Evolutionary conservation across 2,113 vertebrate genomes (phyloP).

Genomic region (Vicugna pacos): DNA sequence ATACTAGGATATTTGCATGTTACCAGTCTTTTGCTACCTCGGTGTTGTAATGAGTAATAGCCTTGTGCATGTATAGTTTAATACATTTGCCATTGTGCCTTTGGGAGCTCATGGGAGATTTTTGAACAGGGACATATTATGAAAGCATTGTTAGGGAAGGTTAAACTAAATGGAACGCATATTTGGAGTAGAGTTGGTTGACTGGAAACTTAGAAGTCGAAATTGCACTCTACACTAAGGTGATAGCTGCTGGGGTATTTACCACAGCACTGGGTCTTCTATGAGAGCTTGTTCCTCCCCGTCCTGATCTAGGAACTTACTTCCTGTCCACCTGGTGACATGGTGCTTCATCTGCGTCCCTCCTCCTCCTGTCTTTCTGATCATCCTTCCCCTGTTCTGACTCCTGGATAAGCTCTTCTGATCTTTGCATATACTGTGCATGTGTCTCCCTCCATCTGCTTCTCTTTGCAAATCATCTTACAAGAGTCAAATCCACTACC

Average conservation of each 20-base stretch:
- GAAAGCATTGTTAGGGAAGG: not conserved
- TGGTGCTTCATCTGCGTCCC: not conserved
- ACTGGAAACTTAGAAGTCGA: not conserved
- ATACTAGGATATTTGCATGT: not conserved
- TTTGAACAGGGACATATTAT: not conserved
- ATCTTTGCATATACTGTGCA: not conserved
- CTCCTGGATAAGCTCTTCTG: not conserved
- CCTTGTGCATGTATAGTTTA: conserved; percentile 11
- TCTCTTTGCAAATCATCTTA: conserved; percentile 23
- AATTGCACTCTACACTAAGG: not conserved
- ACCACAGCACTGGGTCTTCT: not conserved
- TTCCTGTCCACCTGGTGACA: not conserved
- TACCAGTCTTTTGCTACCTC: not conserved
- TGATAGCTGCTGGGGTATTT: not conserved
- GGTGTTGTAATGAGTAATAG: not conserved
- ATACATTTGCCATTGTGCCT: conserved; percentile 16
- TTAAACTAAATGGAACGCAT: not conserved
- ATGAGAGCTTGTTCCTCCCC: not conserved
- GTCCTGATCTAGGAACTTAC: not conserved
- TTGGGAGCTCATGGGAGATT: not conserved
- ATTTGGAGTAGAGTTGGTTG: not conserved
- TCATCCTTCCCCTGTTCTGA: not conserved
- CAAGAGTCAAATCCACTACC: conserved; percentile 17
- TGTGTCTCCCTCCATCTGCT: conserved; percentile 10
- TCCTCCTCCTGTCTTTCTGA: not conserved